Base-by-base conservation (phyloP, 2,113 vertebrate genomes). In the Epinephelus moara region DNA sequence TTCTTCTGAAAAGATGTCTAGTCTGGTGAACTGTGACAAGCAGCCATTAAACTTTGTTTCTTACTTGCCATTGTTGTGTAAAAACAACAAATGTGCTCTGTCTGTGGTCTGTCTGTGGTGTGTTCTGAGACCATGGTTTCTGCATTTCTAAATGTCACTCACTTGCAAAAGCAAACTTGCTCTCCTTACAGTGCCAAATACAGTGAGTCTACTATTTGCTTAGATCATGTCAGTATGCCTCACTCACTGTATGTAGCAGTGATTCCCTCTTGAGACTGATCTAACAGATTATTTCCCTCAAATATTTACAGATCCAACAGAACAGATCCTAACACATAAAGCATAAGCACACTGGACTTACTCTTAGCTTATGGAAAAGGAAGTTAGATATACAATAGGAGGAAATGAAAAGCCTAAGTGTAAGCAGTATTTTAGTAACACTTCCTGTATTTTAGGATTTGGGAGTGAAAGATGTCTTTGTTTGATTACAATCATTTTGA, bases 391-490 rank as follows among this genome's bases (percentile, higher is more conserved):
- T 63, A 21, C 18, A 23, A 45, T 27, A 25, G 88, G 78, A 84
- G 86, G 86, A 92, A 93, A 80, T 27, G 84, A 93, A 88, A 88
- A 67, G 17, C 53, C 13, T 49, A 25, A 53, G 53, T 50, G 30
- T 69, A 60, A 78, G 72, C 85, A 71, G 56, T 52, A 37, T 27
- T 47, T 71, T 2, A 55, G 67, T 75, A 66, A 45, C 56, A 85
- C 82, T 94, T 94, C 92, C 91, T 90, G 50, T 84, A 86, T 87
- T 89, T 37, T 47, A 69, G 81, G 15, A 81, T 68, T 78, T 73
- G 23, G 61, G 67, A 79, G 37, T 76, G 30, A 8, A 57, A 61
- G 2, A 11, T 6, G 1, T 49, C 60, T 30, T 50, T 49, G 15
- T 70, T 57, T 47, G 1, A 64, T 68, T 23, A 42, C 9, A 75